Evolutionary conservation across 35 echinoderm and acorn worm species (phyloP), one percentile per base, ranked within the genome.

Genomic region (Strongylocentrotus purpuratus): DNA sequence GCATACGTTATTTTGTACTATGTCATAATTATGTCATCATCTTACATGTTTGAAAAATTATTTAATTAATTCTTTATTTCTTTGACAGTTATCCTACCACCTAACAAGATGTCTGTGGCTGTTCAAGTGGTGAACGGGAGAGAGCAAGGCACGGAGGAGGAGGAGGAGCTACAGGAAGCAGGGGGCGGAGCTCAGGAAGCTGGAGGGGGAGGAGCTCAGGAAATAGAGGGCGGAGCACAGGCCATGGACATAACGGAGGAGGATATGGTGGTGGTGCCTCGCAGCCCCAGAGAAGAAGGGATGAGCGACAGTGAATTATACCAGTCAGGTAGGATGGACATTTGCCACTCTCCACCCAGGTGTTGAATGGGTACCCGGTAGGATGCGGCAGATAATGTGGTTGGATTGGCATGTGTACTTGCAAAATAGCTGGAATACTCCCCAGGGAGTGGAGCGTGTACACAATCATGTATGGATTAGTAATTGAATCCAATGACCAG

Each of bases 51-150:
- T 41, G 35, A 41, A 41, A 0, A 41, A 41, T 41, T 41, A 41
- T 41, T n/a, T 41, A 41, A 41, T 41, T 41, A 41, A 41, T 91
- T 31, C 13, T 86, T 31, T 86, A 11, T 86, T 86, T 12, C 9
- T 91, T 31, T 33, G 33, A 86, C 48, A 93, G 91, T 93, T 47
- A 50, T 50, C 91, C n/a, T 50, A 31, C 91, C 91, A 48, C 91
- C 91, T 9, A 93, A 93, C 91, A 93, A 93, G 47, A 93, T 93
- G 91, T 93, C 91, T 6, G 91, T 93, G 46, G 91, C 91, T 32
- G 91, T 93, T 31, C 91, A 93, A 47, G 91, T 93, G 91, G 91
- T 93, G 17, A 93, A 93, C 7, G 91, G 91, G 2, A 14, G 91
- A 58, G 91, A 93, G 47, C 46, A 47, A 58, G 46, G 91, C 48